phyloP scores from a whole-genome alignment of 2,797 vertebrate species.

The Acanthornis magna region DNA sequence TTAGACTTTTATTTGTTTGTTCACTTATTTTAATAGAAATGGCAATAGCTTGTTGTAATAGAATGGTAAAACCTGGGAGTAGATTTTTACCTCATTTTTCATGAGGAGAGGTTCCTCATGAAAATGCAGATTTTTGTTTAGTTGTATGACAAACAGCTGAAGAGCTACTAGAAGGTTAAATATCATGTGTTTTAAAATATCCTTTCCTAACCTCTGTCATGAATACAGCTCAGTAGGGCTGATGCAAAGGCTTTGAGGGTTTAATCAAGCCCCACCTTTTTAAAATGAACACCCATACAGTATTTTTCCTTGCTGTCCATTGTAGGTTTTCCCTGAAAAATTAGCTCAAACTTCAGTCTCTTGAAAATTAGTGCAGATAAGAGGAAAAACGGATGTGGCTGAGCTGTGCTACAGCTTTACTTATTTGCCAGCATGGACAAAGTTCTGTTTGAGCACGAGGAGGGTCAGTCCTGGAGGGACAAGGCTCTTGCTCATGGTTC shows the following conservation, averaged over 20 bases:
- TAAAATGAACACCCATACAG: neutral
- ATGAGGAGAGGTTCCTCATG: neutral
- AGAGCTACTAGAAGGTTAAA: neutral
- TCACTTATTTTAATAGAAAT: neutral
- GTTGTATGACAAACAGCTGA: neutral
- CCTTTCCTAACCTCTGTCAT: neutral
- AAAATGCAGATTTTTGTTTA: neutral
- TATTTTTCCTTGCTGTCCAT: neutral
- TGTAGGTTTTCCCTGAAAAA: neutral
- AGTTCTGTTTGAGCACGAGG: neutral
- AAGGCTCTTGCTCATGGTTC: rapidly evolving
- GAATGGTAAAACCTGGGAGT: neutral
- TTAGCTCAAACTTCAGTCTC: neutral
- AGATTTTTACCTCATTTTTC: neutral
- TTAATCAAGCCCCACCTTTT: neutral
- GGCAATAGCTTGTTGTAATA: neutral
- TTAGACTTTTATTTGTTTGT: neutral
- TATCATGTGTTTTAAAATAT: neutral
- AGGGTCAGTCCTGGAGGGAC: neutral
- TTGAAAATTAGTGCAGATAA: neutral
- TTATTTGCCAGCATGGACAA: neutral
- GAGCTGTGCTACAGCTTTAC: neutral
- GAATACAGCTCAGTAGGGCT: neutral
- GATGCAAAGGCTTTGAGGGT: neutral
- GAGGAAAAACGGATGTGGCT: neutral